phyloP scores from a whole-genome alignment of 2,113 vertebrate genomes.

The Azemiops feae region DNA sequence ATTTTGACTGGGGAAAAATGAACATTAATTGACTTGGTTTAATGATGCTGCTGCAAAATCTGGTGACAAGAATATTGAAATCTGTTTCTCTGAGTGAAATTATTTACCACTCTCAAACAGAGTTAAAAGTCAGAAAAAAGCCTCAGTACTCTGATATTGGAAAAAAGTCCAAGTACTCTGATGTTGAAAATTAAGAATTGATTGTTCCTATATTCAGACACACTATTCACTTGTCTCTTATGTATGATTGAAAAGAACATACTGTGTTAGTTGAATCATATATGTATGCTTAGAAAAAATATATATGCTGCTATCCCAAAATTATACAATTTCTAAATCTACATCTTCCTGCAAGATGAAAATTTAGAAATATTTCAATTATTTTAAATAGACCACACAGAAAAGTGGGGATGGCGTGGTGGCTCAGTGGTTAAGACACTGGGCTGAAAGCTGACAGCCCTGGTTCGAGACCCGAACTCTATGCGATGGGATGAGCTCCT shows the following conservation, averaged over 20 bases:
- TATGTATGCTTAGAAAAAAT: not conserved
- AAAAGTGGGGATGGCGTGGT: no score
- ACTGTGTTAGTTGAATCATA: not conserved
- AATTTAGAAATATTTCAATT: not conserved
- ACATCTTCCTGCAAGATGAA: not conserved
- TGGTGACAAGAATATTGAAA: not conserved
- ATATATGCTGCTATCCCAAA: no score
- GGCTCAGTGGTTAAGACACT: no score
- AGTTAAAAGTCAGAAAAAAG: not conserved
- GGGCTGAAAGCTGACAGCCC: no score
- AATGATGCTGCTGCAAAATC: not conserved
- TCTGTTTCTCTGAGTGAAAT: not conserved
- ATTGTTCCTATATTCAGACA: not conserved
- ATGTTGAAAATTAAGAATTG: not conserved
- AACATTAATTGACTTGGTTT: not conserved
- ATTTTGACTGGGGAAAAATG: not conserved
- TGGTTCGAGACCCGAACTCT: no score
- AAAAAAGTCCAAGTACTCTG: not conserved
- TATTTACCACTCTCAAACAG: not conserved
- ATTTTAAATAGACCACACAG: not conserved
- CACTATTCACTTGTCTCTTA: not conserved
- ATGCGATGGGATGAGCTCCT: no score
- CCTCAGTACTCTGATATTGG: no score
- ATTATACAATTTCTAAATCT: no score
- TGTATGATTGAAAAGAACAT: not conserved